Evolutionary conservation across 2,888 invertebrate species (phyloP).

Genomic region (Amphiduros pacificus): DNA sequence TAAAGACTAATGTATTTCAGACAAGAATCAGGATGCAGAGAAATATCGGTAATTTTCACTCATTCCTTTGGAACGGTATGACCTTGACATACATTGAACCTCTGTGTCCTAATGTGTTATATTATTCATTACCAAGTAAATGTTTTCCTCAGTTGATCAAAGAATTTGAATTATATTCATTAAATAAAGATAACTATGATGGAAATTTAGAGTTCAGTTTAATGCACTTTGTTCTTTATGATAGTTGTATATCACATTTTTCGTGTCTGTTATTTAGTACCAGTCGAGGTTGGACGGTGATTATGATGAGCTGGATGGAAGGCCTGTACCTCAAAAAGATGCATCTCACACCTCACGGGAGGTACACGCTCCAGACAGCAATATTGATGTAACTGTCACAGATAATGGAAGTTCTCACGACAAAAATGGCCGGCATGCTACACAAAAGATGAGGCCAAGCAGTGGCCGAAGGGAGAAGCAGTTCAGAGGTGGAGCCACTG

Average conservation of each 20-base stretch:
- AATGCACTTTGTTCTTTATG: neutral
- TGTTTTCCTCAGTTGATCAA: too few relatives aligned
- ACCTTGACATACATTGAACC: too few relatives aligned
- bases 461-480: neutral
- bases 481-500: too few relatives aligned
- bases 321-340: neutral
- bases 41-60: too few relatives aligned
- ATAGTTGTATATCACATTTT: too few relatives aligned
- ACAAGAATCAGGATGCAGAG: too few relatives aligned
- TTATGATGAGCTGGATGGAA: conserved; percentile 9
- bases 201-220: neutral
- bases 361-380: conserved; percentile 6
- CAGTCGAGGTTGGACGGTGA: conserved; percentile 3
- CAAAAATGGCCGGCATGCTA: conserved; percentile 1
- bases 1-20: too few relatives aligned
- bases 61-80: too few relatives aligned
- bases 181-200: neutral
- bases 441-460: neutral
- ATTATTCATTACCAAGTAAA: too few relatives aligned
- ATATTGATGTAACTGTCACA: neutral
- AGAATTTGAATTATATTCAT: neutral
- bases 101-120: too few relatives aligned
- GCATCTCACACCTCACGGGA: conserved; percentile 4
- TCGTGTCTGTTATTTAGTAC: neutral
- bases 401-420: neutral